Evolutionary conservation across 2,113 vertebrate genomes (phyloP).

Genomic region (Ceyx melanurus): DNA sequence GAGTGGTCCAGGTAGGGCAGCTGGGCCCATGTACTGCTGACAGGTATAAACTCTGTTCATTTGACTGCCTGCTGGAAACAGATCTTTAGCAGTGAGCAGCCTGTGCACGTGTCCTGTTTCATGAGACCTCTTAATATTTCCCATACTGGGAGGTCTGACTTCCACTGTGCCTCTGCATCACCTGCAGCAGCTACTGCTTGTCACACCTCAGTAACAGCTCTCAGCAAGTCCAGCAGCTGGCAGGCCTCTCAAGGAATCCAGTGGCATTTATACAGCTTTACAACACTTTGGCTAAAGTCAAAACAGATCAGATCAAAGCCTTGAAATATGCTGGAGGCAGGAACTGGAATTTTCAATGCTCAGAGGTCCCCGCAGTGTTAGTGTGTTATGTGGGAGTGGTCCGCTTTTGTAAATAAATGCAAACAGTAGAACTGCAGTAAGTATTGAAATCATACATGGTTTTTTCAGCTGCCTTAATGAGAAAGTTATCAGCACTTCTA

Average conservation of each 20-base stretch:
- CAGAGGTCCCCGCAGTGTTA: not conserved
- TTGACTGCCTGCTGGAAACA: not conserved
- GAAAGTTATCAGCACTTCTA: not conserved
- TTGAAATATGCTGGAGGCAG: not conserved
- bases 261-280: not conserved
- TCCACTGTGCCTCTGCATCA: not conserved
- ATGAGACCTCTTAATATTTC: not conserved
- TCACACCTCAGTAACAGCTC: not conserved
- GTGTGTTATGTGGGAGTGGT: not conserved
- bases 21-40: too few species aligned
- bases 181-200: not conserved
- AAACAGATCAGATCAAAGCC: not conserved
- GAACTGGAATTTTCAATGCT: not conserved
- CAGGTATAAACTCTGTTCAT: not conserved
- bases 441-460: not conserved
- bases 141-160: not conserved
- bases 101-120: rapidly evolving
- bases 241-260: not conserved
- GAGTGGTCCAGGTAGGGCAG: not conserved
- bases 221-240: not conserved
- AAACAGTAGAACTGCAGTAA: not conserved
- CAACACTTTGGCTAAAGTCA: rapidly evolving
- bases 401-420: not conserved
- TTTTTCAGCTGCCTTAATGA: not conserved
- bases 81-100: not conserved